These are phyloP conservation scores for Amblyjoppa fuscipennis DNA, from an alignment of 2,888 invertebrate species.

Conservation along the genomic window DNA sequence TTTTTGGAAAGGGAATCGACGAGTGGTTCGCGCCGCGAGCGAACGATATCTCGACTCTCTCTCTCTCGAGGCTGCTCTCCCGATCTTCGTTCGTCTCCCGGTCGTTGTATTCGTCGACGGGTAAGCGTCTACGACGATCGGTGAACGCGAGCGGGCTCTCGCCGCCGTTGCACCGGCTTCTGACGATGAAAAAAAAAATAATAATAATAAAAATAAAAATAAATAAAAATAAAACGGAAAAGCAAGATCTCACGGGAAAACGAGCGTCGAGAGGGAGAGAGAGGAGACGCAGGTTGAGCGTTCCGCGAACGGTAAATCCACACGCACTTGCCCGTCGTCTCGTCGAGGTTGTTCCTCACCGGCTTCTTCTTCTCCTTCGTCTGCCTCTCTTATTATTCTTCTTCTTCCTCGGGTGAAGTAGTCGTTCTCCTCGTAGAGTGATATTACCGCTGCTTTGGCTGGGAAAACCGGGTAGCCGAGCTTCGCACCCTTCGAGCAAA, in stretches of 20 bases:
- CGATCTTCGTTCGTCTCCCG: constrained; percentile 20
- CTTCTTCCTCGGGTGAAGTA: constrained; percentile 23
- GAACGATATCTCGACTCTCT: neutral
- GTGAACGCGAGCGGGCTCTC: constrained; percentile 33
- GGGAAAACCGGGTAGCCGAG: constrained; percentile 54
- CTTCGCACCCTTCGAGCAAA: constrained; percentile 55
- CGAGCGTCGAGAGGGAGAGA: constrained; percentile 25
- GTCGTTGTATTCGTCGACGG: constrained; percentile 12
- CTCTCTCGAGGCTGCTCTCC: neutral
- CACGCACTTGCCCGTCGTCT: constrained; percentile 68
- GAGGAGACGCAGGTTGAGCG: constrained; percentile 57
- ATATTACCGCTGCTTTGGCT: constrained; percentile 64
- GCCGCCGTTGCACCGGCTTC: constrained; percentile 39
- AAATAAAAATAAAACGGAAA: constrained; percentile 5
- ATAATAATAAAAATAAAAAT: constrained; percentile 21
- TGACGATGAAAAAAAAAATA: constrained; percentile 30
- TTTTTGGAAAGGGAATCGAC: neutral
- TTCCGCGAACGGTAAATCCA: constrained; percentile 70
- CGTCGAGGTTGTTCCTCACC: constrained; percentile 55
- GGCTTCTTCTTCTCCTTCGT: constrained; percentile 54
- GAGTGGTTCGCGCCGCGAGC: neutral
- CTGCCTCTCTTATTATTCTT: constrained; percentile 44
- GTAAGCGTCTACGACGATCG: constrained; percentile 30
- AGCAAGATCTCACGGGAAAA: constrained; percentile 7
- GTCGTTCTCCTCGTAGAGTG: constrained; percentile 18